Evolutionary conservation across 1,140 invertebrate species (phyloP).

Genomic region (Drosophila kohkoa): DNA sequence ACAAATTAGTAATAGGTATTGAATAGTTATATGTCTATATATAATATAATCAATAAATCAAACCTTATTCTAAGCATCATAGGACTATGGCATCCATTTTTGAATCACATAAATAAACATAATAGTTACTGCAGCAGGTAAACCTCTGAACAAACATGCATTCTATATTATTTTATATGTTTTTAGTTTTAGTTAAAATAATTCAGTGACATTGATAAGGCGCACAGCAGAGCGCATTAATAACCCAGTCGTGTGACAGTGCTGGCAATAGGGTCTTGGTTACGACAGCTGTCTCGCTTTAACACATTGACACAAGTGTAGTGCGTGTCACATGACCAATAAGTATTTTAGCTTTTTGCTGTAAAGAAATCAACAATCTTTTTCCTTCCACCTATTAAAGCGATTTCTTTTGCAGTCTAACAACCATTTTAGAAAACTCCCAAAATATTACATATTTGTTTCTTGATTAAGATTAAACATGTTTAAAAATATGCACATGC

Average conservation of each 20-base stretch:
- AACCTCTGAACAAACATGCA: conserved; percentile 14
- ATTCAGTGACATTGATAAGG: conserved; percentile 40
- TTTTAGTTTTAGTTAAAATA: conserved; percentile 47
- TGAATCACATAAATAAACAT: conserved; percentile 58
- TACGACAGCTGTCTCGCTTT: conserved; percentile 66
- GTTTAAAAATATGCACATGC: conserved; percentile 1
- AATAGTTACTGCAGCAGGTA: conserved; percentile 5
- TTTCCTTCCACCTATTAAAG: background rate
- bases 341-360: conserved; percentile 60
- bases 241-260: conserved; percentile 69
- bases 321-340: conserved; percentile 77
- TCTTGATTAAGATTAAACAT: background rate
- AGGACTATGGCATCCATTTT: background rate
- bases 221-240: conserved; percentile 22
- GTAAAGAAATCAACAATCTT: conserved; percentile 35
- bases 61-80: no score
- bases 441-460: background rate
- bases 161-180: conserved; percentile 33
- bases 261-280: conserved; percentile 44
- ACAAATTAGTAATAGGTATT: background rate
- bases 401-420: background rate
- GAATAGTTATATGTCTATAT: background rate
- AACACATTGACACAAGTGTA: conserved; percentile 49
- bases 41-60: background rate
- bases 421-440: background rate